These are phyloP conservation scores for Siniperca undulata DNA, from an alignment of 2,797 vertebrate genomes.

Conservation along the genomic window DNA sequence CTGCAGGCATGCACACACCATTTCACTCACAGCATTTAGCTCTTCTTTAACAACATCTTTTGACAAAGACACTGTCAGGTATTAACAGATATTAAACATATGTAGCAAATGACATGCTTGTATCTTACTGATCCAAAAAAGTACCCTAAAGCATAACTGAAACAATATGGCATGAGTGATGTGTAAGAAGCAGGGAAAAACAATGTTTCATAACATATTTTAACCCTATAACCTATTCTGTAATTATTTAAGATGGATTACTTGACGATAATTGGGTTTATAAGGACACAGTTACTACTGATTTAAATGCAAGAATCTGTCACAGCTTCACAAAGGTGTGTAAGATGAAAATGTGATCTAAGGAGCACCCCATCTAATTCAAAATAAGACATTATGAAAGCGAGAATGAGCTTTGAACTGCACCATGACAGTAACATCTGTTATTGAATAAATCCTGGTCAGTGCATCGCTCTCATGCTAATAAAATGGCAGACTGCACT, in stretches of 20 bases:
- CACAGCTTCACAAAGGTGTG: background rate
- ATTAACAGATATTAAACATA: background rate
- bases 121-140: background rate
- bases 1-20: constrained; percentile 4
- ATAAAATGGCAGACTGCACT: constrained; percentile 58
- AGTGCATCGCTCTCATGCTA: constrained; percentile 28
- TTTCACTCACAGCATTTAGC: background rate
- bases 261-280: constrained; percentile 13
- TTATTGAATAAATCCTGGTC: constrained; percentile 42
- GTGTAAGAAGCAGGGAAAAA: background rate
- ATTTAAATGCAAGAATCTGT: constrained; percentile 21
- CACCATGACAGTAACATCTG: constrained; percentile 27
- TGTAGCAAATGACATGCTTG: background rate
- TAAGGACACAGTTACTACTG: background rate
- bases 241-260: background rate
- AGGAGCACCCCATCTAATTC: constrained; percentile 21
- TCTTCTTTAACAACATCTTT: background rate
- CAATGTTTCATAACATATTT: background rate
- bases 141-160: too few relatives aligned
- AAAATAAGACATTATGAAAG: constrained; percentile 31
- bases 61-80: background rate
- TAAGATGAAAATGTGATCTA: background rate
- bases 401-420: constrained; percentile 32
- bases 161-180: background rate
- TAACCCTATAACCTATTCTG: background rate